Evolutionary conservation across 2,888 invertebrate species (phyloP).

Genomic region (Mimachlamys varia): DNA sequence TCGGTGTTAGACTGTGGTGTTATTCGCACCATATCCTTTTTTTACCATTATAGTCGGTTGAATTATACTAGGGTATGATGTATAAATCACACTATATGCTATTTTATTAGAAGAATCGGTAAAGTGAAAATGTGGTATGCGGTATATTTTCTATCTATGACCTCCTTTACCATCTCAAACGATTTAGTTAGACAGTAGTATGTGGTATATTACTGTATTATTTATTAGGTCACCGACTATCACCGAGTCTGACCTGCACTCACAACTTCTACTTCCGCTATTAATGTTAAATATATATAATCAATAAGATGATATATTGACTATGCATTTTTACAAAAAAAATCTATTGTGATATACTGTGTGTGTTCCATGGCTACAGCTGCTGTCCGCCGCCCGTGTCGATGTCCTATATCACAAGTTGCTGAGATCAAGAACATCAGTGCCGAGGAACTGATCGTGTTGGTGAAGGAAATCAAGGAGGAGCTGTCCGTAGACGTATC

Average conservation of each 20-base stretch:
- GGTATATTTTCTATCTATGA: no score
- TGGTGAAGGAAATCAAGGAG: neutral
- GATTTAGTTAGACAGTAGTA: no score
- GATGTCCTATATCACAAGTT: neutral
- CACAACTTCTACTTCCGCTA: no score
- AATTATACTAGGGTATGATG: no score
- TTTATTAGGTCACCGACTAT: no score
- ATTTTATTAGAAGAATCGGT: neutral
- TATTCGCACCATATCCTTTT: no score
- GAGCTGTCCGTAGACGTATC: neutral
- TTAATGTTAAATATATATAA: neutral
- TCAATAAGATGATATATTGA: neutral
- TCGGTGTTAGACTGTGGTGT: no score
- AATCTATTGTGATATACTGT: neutral
- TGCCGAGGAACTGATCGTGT: neutral
- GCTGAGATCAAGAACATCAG: neutral
- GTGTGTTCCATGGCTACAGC: neutral
- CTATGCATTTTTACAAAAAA: neutral
- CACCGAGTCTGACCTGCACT: no score
- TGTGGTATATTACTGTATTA: no score
- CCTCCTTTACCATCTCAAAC: no score
- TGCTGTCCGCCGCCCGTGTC: neutral
- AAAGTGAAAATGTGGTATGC: no score
- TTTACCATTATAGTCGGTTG: neutral
- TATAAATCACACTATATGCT: neutral